These are phyloP conservation scores for Chelonia mydas DNA, from an alignment of 2,797 vertebrate genomes.

Conservation along the genomic window DNA sequence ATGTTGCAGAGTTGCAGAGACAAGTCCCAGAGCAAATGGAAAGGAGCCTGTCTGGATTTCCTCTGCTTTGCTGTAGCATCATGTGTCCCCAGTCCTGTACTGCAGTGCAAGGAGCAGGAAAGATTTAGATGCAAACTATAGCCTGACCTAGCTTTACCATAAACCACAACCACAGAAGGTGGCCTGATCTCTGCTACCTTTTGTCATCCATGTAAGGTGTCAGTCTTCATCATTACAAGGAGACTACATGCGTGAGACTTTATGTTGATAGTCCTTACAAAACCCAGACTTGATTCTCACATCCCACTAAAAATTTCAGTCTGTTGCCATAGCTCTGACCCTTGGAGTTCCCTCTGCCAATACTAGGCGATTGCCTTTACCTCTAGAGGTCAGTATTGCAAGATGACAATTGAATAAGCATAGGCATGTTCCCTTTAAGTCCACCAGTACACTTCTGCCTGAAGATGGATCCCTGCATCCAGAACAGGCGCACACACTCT, in stretches of 20 bases:
- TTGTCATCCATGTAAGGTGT: not conserved
- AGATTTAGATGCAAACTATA: slow-evolving; percentile 43
- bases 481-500: not conserved
- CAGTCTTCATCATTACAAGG: not conserved
- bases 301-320: not conserved
- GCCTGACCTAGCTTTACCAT: not conserved
- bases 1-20: slow-evolving; percentile 74
- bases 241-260: not conserved
- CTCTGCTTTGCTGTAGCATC: slow-evolving; percentile 70
- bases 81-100: slow-evolving; percentile 43
- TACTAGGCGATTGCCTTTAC: fast-evolving
- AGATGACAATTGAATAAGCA: fast-evolving
- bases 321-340: not conserved
- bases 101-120: not conserved
- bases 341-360: not conserved
- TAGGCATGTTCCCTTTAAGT: not conserved
- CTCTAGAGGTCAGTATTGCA: not conserved
- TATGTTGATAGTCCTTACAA: not conserved
- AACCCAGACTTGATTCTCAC: not conserved
- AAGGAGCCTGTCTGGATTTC: slow-evolving; percentile 71
- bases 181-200: not conserved
- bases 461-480: fast-evolving
- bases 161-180: not conserved
- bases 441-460: fast-evolving
- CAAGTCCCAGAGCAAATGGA: slow-evolving; percentile 44